These are phyloP conservation scores for Dinomys branickii DNA, from an alignment of 2,113 vertebrate genomes.

Conservation along the genomic window DNA sequence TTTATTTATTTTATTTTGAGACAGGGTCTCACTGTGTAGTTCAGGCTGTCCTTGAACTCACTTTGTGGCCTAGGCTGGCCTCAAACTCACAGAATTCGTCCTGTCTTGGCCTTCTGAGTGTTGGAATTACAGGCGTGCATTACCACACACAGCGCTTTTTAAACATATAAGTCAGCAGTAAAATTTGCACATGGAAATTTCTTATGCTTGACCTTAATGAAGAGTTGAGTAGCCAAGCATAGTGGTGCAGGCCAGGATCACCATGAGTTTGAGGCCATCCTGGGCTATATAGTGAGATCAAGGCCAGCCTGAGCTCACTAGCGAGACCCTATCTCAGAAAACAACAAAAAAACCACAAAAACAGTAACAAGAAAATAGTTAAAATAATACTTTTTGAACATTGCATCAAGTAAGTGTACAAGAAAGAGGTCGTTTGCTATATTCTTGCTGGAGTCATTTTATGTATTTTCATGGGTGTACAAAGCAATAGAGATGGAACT, in stretches of 20 bases:
- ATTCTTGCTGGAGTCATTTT: background rate
- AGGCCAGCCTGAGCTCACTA: background rate
- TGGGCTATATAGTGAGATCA: background rate
- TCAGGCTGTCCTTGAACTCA: background rate
- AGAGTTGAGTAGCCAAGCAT: background rate
- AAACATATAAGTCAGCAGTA: background rate
- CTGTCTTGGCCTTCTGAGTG: background rate
- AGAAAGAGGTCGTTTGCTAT: background rate
- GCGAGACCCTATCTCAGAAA: background rate
- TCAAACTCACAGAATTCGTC: background rate
- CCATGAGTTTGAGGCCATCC: background rate
- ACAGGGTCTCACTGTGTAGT: background rate
- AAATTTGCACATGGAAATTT: background rate
- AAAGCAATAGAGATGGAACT: constrained; percentile 29
- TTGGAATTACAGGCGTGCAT: background rate
- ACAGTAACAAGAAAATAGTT: background rate
- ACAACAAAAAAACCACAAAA: background rate
- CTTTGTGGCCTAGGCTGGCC: background rate
- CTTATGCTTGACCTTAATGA: constrained; percentile 4
- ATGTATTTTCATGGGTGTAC: background rate
- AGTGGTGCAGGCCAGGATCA: background rate
- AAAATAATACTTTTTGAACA: background rate
- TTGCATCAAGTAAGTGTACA: background rate
- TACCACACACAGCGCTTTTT: background rate
- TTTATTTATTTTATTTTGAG: background rate